These are phyloP conservation scores for Coranthus polyacanthus DNA, from an alignment of 2,797 vertebrate genomes.

Conservation along the genomic window DNA sequence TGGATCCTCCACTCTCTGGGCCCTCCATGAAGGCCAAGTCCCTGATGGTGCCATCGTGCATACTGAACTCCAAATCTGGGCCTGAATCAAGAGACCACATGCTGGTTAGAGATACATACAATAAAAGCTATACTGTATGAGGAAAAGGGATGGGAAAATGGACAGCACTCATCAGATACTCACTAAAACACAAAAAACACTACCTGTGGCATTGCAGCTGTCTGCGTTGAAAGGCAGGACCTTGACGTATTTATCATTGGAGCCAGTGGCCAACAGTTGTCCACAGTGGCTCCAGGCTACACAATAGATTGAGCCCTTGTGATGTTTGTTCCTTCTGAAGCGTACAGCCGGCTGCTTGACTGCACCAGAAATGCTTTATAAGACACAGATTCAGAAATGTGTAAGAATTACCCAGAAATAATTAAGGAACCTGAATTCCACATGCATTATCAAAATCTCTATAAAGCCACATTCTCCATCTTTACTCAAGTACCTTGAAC, in stretches of 20 bases:
- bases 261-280: slow-evolving; percentile 95
- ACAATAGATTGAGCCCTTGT: slow-evolving; percentile 99
- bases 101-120: not conserved
- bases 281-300: slow-evolving; percentile 98
- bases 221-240: slow-evolving; percentile 97
- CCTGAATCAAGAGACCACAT: slow-evolving; percentile 83
- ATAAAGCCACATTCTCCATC: too few species aligned
- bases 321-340: slow-evolving; percentile 98
- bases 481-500: too few species aligned
- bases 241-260: slow-evolving; percentile 98
- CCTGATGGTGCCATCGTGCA: slow-evolving; percentile 98
- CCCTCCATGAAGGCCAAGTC: slow-evolving; percentile 99
- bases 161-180: not conserved
- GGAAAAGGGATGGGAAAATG: not conserved
- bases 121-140: not conserved
- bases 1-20: slow-evolving; percentile 94
- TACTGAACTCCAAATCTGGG: slow-evolving; percentile 98
- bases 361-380: slow-evolving; percentile 81
- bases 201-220: slow-evolving; percentile 97
- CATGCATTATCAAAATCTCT: too few species aligned
- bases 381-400: not conserved
- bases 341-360: slow-evolving; percentile 90
- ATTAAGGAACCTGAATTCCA: too few species aligned
- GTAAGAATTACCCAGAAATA: not conserved
- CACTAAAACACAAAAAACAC: too few species aligned